phyloP scores from a whole-genome alignment of 2,797 vertebrate genomes.

The Echeneis naucrates region DNA sequence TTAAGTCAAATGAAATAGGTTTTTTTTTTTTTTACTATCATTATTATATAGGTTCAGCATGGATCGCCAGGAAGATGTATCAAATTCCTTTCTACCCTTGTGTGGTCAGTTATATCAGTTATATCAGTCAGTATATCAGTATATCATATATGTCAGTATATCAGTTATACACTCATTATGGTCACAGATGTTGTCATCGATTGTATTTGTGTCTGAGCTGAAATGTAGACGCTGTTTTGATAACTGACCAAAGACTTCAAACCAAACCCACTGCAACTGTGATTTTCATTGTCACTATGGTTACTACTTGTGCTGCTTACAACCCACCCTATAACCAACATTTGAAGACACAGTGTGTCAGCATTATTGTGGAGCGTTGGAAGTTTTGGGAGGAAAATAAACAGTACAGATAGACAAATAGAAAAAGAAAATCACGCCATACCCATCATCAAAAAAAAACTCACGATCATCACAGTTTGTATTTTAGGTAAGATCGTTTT shows the following conservation, averaged over 20 bases:
- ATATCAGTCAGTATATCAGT: too few relatives aligned
- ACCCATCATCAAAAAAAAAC: background rate
- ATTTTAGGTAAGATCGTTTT: background rate
- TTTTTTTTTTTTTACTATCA: too few relatives aligned
- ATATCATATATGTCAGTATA: too few relatives aligned
- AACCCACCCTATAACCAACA: slow-evolving; percentile 14
- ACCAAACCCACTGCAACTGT: background rate
- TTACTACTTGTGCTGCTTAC: slow-evolving; percentile 32
- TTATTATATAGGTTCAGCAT: too few relatives aligned
- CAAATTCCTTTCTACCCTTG: background rate
- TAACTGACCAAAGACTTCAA: background rate
- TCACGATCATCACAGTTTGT: background rate
- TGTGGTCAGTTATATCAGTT: too few relatives aligned
- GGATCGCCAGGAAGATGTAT: background rate
- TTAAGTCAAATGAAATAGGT: too few relatives aligned
- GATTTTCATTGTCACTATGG: slow-evolving; percentile 31
- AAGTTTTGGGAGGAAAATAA: background rate
- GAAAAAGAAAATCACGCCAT: background rate
- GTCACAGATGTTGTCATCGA: background rate
- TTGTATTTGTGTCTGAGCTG: background rate
- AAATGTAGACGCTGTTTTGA: background rate
- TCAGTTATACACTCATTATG: background rate
- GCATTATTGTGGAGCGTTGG: background rate
- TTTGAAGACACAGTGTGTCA: slow-evolving; percentile 8
- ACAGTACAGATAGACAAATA: background rate